phyloP scores from a whole-genome alignment of 2,113 vertebrate genomes.

The Hucho hucho region DNA sequence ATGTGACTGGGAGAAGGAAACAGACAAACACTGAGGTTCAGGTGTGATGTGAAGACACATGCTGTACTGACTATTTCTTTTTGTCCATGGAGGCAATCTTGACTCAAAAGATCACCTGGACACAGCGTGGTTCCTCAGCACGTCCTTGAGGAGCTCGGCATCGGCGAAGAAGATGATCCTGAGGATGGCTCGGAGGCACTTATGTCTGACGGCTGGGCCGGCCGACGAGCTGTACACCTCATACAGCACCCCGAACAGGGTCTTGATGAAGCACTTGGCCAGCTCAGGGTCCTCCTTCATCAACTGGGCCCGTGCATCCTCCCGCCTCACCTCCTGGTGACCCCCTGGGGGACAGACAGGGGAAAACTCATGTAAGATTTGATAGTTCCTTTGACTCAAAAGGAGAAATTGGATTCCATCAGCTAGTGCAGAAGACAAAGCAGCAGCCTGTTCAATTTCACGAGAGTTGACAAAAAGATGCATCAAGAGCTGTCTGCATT shows the following conservation, averaged over 20 bases:
- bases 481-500: no score
- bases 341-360: constrained; percentile 72
- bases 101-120: constrained; percentile 81
- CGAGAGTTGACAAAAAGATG: no score
- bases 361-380: not conserved
- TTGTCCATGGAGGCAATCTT: no score
- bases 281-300: constrained; percentile 99
- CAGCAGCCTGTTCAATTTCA: no score
- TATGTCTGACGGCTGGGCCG: constrained; percentile 99
- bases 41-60: no score
- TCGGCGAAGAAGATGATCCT: constrained; percentile 99
- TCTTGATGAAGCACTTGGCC: constrained; percentile 99
- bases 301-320: constrained; percentile 95
- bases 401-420: no score
- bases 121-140: constrained; percentile 97
- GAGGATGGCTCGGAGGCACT: constrained; percentile 99
- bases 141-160: constrained; percentile 97
- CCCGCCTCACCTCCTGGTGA: constrained; percentile 91
- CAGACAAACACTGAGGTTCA: no score
- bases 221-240: constrained; percentile 99
- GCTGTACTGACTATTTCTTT: no score
- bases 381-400: no score
- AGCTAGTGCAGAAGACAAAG: no score
- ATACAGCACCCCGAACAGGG: constrained; percentile 97
- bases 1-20: constrained; percentile 83